Evolutionary conservation across 2,797 vertebrate species (phyloP), one percentile per base, ranked within the genome.

Genomic region (Acipenser ruthenus): DNA sequence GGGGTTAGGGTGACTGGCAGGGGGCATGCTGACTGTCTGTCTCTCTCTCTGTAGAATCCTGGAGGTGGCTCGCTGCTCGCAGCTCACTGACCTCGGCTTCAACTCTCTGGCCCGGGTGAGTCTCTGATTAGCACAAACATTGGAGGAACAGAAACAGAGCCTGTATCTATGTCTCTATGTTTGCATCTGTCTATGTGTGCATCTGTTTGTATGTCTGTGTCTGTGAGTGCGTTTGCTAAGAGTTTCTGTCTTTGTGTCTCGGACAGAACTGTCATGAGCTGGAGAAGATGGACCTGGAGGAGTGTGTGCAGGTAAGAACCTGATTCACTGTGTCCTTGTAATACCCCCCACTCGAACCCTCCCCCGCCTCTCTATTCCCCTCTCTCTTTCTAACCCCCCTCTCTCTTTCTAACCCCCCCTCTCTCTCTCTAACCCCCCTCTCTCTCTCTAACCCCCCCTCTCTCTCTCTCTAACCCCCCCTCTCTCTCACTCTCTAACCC

Each of bases 281-380:
- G 69, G 96, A 98, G 81, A 99, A 98, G 84, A 99, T 99, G 96
- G 96, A 99, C 85, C 88, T 99, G 79, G 96, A 98, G 76, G 96
- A 98, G 78, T 99, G 95, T 79, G 94, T 98, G 65, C 96, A 98
- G 94, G 96, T 98, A 83, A 78, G 72, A 60, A n/a, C 7, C 62
- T 18, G 10, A n/a, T 11, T 9, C 11, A 50, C 50, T 2, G 50
- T 64, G n/a, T 59, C 12, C 55, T 11, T 12, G 8, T 13, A 11
- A n/a, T 37, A 37, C 23, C 23, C 2, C 23, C 23, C 2, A 37
- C 23, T 37, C 23, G 2, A 37, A 23, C 55, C 12, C 6, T 11
- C 55, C 23, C 8, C 10, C 58, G 13, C 10, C 11, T 59, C 50
- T 58, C 9, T 10, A 10, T n/a, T 12, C 55, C 55, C 12, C 6